Evolutionary conservation across 2,888 invertebrate species (phyloP).

Genomic region (Hedya salicella): DNA sequence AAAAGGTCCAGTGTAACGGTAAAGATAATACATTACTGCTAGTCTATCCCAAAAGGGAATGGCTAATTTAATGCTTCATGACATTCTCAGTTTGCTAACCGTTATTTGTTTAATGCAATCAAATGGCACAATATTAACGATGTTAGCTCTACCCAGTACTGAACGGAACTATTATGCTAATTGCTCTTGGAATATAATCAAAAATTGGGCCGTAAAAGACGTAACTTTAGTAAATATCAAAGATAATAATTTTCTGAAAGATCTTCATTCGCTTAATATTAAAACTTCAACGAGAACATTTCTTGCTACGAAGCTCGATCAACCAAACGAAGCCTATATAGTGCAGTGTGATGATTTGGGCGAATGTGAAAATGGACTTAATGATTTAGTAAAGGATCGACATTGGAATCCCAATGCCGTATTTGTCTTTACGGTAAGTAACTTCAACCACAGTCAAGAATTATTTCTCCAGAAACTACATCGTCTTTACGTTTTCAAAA

Average conservation of each 20-base stretch:
- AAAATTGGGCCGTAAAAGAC: constrained; percentile 14
- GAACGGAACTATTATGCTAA: constrained; percentile 7
- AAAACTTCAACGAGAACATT: constrained; percentile 32
- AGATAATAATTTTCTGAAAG: constrained; percentile 9
- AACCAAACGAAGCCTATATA: constrained; percentile 35
- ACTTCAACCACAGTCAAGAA: constrained; percentile 6
- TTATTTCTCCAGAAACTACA: constrained; percentile 37
- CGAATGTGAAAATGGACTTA: constrained; percentile 30
- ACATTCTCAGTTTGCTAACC: not conserved
- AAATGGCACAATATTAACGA: not conserved
- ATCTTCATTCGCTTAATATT: constrained; percentile 16
- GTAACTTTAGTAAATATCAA: constrained; percentile 37
- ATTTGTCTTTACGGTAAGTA: constrained; percentile 28
- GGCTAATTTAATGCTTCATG: constrained; percentile 9
- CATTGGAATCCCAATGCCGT: constrained; percentile 43
- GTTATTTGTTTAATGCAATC: not conserved
- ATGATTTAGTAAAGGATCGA: constrained; percentile 38
- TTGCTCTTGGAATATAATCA: constrained; percentile 13
- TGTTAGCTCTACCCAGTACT: not conserved
- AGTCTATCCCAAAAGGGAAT: not conserved
- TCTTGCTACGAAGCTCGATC: constrained; percentile 13
- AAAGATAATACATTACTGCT: too few species aligned
- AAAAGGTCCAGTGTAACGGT: not conserved
- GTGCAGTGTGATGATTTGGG: constrained; percentile 19
- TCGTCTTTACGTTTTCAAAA: constrained; percentile 39